Evolutionary conservation across 1,140 invertebrate species (phyloP).

Genomic region (Psix sp.): DNA sequence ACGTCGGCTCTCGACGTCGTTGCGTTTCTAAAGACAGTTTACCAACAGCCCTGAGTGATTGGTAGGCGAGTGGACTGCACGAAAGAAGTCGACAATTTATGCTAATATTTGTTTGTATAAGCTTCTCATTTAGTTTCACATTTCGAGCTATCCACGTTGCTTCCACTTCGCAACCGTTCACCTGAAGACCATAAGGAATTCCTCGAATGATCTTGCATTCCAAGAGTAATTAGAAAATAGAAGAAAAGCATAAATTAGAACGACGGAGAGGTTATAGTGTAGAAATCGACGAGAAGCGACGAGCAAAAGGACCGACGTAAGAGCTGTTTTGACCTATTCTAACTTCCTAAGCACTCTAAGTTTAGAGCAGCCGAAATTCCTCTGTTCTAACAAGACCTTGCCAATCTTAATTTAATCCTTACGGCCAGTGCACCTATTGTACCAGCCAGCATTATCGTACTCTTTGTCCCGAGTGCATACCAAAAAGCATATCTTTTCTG

Average conservation of each 20-base stretch:
- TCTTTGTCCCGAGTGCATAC: neutral
- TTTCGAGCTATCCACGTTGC: no score
- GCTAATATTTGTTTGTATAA: constrained; percentile 24
- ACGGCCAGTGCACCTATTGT: constrained; percentile 8
- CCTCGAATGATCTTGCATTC: no score
- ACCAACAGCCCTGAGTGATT: constrained; percentile 48
- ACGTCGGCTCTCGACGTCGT: constrained; percentile 26
- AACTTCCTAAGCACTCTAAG: constrained; percentile 7
- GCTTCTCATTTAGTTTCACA: neutral
- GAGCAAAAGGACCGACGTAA: neutral
- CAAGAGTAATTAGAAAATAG: no score
- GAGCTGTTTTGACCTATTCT: neutral
- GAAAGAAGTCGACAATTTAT: constrained; percentile 27
- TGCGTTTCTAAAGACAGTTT: constrained; percentile 49
- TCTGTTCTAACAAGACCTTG: constrained; percentile 17
- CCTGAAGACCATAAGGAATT: no score
- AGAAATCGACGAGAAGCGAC: neutral
- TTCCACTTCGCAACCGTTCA: no score
- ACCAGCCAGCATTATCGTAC: neutral
- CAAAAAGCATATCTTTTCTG: no score
- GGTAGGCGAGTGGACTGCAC: constrained; percentile 4
- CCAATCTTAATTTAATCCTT: constrained; percentile 31
- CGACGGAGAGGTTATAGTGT: neutral
- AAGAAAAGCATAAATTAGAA: no score
- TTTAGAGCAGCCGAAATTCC: constrained; percentile 15